Percentiles rank a stretch among this genome's conserved stretches.
Conservation (phyloP, 2,113 vertebrate species). For the Pyrgilauda ruficollis region DNA sequence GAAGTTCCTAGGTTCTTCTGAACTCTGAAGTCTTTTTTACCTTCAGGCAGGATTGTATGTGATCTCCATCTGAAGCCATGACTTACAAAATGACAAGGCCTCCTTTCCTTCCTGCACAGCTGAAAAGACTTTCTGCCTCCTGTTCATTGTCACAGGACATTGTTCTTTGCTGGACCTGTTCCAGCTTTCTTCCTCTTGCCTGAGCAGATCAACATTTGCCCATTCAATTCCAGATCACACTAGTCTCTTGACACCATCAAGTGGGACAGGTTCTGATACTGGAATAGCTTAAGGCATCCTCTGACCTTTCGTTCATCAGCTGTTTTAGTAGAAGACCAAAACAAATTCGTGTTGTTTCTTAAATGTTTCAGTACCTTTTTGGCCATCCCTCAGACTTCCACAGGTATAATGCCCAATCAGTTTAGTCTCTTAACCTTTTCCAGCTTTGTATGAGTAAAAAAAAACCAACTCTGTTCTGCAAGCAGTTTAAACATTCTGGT, state of each 20-base stretch:
- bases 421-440: neutral
- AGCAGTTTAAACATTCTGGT: neutral
- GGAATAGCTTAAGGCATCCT: neutral
- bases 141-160: neutral
- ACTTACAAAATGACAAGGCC: neutral
- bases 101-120: neutral
- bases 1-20: neutral
- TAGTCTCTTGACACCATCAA: neutral
- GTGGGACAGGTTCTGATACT: neutral
- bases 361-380: neutral
- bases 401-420: neutral
- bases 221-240: neutral
- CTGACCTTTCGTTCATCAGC: neutral
- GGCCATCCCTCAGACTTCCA: neutral
- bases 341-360: neutral
- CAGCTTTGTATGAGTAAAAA: neutral
- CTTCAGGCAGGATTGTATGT: neutral
- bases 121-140: neutral
- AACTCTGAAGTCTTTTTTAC: neutral
- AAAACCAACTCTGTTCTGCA: neutral
- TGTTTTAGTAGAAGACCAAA: neutral
- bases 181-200: neutral
- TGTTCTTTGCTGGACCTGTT: neutral
- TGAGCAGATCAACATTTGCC: neutral
- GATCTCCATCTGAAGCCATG: neutral